Percentiles rank a stretch among this genome's conserved stretches.
phyloP scores from a whole-genome alignment of 2,888 invertebrate species.

The Vannuccia rotundouncinata region DNA sequence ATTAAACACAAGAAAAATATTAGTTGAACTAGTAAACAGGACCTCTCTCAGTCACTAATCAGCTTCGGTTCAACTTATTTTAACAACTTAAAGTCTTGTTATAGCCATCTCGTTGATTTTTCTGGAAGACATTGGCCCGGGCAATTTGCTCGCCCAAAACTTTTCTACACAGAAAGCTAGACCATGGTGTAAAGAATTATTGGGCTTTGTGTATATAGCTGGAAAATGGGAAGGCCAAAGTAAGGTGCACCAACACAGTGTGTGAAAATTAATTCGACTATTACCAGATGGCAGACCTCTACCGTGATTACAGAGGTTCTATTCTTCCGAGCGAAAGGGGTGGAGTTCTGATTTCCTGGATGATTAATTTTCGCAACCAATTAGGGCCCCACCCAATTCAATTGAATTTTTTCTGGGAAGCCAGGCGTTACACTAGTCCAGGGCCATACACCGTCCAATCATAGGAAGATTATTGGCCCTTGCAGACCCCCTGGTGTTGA shows the following conservation, averaged over 20 bases:
- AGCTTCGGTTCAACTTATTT: background rate
- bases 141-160: background rate
- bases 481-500: background rate
- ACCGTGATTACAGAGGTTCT: background rate
- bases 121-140: background rate
- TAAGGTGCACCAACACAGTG: background rate
- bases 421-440: background rate
- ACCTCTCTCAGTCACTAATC: background rate
- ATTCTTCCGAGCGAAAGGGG: background rate
- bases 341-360: constrained; percentile 17
- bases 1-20: constrained; percentile 12
- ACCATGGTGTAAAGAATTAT: background rate
- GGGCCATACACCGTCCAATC: background rate
- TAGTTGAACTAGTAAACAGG: background rate
- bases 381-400: background rate
- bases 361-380: constrained; percentile 17
- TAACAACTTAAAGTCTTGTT: background rate
- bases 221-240: background rate
- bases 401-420: background rate
- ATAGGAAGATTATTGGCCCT: background rate
- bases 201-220: too few species aligned
- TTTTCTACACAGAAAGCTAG: background rate
- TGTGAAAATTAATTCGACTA: constrained; percentile 14
- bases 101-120: background rate
- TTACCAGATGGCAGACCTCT: constrained; percentile 16